phyloP scores from a whole-genome alignment of 2,113 vertebrate species.

The Dasyurus viverrinus region DNA sequence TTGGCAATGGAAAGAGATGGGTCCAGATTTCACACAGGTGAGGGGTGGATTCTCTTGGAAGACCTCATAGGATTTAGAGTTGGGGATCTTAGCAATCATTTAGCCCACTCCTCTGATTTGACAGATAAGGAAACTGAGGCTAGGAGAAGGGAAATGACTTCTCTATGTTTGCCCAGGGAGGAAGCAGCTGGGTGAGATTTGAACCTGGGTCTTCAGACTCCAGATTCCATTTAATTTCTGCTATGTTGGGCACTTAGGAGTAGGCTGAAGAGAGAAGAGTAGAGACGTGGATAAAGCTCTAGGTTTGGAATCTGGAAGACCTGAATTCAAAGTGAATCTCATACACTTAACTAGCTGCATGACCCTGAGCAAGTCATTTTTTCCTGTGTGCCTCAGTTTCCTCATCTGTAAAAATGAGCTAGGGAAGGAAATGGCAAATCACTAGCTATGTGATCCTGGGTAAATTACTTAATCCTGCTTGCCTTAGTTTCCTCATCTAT shows the following conservation, averaged over 20 bases:
- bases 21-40: background rate
- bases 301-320: background rate
- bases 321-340: background rate
- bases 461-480: no score
- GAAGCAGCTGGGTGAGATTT: background rate
- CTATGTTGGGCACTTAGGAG: background rate
- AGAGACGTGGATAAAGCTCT: background rate
- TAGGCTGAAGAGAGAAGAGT: no score
- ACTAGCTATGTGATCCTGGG: no score
- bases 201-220: background rate
- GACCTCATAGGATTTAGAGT: background rate
- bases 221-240: background rate
- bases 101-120: background rate
- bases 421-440: no score
- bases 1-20: background rate
- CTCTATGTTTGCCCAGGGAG: background rate
- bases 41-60: background rate
- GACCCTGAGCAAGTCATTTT: no score
- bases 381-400: no score
- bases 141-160: background rate
- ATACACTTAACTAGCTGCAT: background rate
- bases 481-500: no score
- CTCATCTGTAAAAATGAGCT: no score
- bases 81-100: background rate
- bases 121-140: background rate